Percentiles rank a stretch among this genome's conserved stretches.
These are phyloP conservation scores for Dasyurus viverrinus DNA, from an alignment of 2,113 vertebrate species.

Conservation along the genomic window DNA sequence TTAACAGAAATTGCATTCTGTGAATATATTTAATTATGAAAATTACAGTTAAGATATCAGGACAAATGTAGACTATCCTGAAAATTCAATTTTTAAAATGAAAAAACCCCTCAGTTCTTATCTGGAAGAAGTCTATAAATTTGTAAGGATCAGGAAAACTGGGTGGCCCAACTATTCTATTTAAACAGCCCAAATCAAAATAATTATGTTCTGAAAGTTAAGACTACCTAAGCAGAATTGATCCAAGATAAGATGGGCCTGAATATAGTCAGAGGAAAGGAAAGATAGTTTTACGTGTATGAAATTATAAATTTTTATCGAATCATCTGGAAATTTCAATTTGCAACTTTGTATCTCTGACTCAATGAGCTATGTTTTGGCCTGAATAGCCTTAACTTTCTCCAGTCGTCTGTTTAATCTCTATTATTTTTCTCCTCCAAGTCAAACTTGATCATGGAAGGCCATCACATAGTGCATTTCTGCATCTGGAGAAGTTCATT, in stretches of 20 bases:
- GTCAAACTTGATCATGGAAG: not conserved
- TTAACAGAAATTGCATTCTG: constrained; percentile 75
- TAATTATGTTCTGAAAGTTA: not conserved
- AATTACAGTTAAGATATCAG: constrained; percentile 73
- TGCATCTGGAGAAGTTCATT: not conserved
- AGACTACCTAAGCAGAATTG: not conserved
- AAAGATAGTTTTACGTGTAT: not conserved
- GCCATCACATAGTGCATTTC: not conserved
- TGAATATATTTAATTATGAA: constrained; percentile 82
- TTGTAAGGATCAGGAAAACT: not conserved
- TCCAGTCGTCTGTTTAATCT: not conserved
- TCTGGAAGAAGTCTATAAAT: not conserved
- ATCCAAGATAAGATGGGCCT: not conserved
- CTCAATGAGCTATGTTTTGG: not conserved
- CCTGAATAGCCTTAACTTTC: not conserved
- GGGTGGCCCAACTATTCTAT: not conserved
- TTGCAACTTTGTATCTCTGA: not conserved
- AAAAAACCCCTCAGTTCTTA: not conserved
- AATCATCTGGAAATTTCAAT: not conserved
- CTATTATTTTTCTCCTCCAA: not conserved
- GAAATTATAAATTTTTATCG: constrained; percentile 5
- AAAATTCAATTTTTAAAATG: constrained; percentile 68
- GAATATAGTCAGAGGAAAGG: not conserved
- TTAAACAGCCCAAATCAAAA: not conserved
- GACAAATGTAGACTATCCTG: constrained; percentile 69